Conservation (phyloP, 2,888 invertebrate species). For the Tipula confusa region DNA sequence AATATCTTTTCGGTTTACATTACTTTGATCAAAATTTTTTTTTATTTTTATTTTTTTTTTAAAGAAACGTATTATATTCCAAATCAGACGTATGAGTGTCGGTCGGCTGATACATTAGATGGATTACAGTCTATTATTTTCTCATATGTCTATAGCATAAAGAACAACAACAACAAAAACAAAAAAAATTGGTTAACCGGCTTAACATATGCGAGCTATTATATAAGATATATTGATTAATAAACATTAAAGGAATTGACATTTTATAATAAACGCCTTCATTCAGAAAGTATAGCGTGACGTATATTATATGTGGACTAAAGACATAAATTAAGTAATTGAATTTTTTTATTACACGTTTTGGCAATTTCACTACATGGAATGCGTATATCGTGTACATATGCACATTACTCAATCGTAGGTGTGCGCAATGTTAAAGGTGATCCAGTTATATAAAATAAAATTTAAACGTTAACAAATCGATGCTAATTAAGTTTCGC, state of each 20-base stretch:
- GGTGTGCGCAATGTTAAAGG: background rate
- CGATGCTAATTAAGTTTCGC: background rate
- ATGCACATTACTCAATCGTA: background rate
- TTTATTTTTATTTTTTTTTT: too few relatives aligned
- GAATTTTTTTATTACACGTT: background rate
- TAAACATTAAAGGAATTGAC: background rate
- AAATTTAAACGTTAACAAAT: constrained; percentile 7
- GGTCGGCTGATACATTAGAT: background rate
- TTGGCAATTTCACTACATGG: background rate
- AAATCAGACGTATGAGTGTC: background rate
- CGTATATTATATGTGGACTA: background rate
- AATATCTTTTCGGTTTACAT: background rate
- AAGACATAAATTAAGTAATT: background rate
- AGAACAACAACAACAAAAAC: too few relatives aligned
- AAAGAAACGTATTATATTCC: background rate
- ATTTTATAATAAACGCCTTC: constrained; percentile 3
- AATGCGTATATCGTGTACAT: background rate
- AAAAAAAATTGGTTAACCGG: background rate
- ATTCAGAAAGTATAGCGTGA: background rate
- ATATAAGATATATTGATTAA: background rate
- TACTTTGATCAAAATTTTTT: constrained; percentile 9
- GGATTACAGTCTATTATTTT: background rate
- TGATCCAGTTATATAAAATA: background rate
- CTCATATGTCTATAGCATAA: too few relatives aligned
- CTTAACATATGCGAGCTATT: background rate